Conservation (phyloP, 2,797 vertebrate genomes). For the Thalassophryne amazonica region DNA sequence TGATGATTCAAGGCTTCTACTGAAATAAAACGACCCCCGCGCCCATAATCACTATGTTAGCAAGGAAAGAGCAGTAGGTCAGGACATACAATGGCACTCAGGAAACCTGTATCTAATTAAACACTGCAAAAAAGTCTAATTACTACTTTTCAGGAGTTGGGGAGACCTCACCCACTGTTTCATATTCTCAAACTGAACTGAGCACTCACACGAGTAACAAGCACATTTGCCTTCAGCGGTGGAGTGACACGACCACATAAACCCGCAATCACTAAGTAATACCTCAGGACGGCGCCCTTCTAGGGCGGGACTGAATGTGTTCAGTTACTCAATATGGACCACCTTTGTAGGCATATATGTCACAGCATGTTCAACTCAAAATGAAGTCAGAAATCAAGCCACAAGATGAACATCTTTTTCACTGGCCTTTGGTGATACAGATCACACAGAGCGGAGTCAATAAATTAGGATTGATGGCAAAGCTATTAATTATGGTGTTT, state of each 20-base stretch:
- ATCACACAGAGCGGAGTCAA: background rate
- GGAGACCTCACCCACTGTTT: constrained; percentile 66
- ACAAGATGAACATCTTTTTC: background rate
- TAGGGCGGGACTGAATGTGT: constrained; percentile 32
- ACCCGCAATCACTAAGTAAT: constrained; percentile 51
- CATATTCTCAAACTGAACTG: constrained; percentile 34
- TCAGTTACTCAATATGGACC: constrained; percentile 50
- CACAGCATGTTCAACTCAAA: constrained; percentile 13
- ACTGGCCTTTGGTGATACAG: background rate
- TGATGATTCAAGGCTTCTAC: constrained; percentile 63
- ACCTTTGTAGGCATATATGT: constrained; percentile 58
- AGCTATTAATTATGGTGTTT: constrained; percentile 2
- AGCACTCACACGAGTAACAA: constrained; percentile 37
- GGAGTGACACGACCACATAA: constrained; percentile 36
- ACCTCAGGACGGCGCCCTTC: constrained; percentile 64
- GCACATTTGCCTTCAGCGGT: constrained; percentile 48
- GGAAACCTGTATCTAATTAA: constrained; percentile 67
- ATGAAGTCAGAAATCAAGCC: background rate
- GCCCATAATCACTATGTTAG: constrained; percentile 58
- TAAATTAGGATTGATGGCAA: background rate
- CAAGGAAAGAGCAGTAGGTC: constrained; percentile 36
- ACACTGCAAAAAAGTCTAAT: constrained; percentile 58
- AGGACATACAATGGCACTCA: constrained; percentile 38
- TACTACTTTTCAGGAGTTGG: constrained; percentile 39
- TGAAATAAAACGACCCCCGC: constrained; percentile 47